Percentiles rank a stretch among this genome's conserved stretches.
phyloP scores from a whole-genome alignment of 2,888 invertebrate species.

The Lochmaea crataegi region DNA sequence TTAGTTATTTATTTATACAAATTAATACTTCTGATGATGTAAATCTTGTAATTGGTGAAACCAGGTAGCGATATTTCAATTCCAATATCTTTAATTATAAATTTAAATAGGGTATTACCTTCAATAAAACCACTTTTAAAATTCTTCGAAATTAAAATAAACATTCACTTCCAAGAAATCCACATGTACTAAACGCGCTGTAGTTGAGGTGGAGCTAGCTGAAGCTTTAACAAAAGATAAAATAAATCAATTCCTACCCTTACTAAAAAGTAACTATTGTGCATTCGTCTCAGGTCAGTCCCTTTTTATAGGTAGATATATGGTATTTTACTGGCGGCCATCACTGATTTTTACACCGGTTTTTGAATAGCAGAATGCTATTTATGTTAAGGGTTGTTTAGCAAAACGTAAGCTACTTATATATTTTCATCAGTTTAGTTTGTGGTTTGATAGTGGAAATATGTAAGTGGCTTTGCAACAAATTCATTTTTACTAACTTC shows the following conservation, averaged over 20 bases:
- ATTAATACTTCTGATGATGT: too few species aligned
- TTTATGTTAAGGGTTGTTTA: conserved; percentile 2
- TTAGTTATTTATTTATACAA: too few species aligned
- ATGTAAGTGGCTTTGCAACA: not conserved
- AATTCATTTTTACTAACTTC: not conserved
- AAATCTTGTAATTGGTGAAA: not conserved
- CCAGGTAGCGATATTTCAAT: not conserved
- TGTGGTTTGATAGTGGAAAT: not conserved
- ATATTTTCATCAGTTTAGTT: not conserved
- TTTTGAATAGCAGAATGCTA: conserved; percentile 15
- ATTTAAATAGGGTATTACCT: not conserved
- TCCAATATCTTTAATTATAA: not conserved
- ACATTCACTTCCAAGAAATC: conserved; percentile 14
- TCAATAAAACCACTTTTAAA: not conserved
- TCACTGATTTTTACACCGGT: conserved; percentile 8
- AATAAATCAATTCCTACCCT: conserved; percentile 32
- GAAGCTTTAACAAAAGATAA: conserved; percentile 18
- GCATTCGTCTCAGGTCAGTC: conserved; percentile 28
- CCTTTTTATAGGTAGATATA: conserved; percentile 21
- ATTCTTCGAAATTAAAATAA: not conserved
- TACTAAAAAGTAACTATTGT: conserved; percentile 23
- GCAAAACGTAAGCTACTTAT: not conserved
- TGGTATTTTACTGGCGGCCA: conserved; percentile 23
- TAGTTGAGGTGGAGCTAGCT: conserved; percentile 28
- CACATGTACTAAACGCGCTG: conserved; percentile 15